Evolutionary conservation across 2,888 invertebrate species (phyloP), one percentile per base, ranked within the genome.

Genomic region (Aspidapion aeneum): DNA sequence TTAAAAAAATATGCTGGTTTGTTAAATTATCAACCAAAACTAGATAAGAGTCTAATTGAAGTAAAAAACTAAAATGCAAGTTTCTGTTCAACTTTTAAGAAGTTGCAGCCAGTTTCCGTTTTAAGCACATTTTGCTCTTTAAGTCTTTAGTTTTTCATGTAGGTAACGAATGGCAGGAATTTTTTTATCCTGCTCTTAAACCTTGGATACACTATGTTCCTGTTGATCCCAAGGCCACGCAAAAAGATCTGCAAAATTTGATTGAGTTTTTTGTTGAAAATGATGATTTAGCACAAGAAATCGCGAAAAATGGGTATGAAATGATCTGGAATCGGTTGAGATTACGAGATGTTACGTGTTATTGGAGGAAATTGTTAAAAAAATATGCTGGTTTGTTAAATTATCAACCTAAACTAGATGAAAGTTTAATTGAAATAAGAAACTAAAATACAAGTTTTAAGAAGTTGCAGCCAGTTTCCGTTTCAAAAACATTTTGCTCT

Each of bases 181-280:
- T 98, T 79, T 98, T 95, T 79, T 98, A 98, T 77, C 85, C 89
- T 1, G 86, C 90, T 12, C 80, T 98, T 74, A 91, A 91, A 77
- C 96, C 97, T 0, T 98, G 98, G 98, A 86, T 96, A 51, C 98
- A 98, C 80, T 98, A 95, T 78, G 85, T 98, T 68, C 98, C 98
- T 0, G 86, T 98, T 0, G 80, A 78, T 52, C 75, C 85, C 2
- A 85, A 84, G 67, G 87, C 87, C 21, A 85, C 82, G 19, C 83
- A 89, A 78, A 35, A 35, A 35, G 35, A 35, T 35, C 35, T 35
- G n/a, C n/a, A n/a, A n/a, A n/a, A n/a, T n/a, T n/a, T 12, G 35
- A 7, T 35, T 12, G 35, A 35, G 3, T 35, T 35, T 35, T 35
- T 12, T 12, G 35, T 35, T 35, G 5, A 35, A 35, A 35, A 35